Percentiles rank a stretch among this genome's conserved stretches.
These are phyloP conservation scores for Octonoba sinensis DNA, from an alignment of 2,888 invertebrate genomes.

Conservation along the genomic window DNA sequence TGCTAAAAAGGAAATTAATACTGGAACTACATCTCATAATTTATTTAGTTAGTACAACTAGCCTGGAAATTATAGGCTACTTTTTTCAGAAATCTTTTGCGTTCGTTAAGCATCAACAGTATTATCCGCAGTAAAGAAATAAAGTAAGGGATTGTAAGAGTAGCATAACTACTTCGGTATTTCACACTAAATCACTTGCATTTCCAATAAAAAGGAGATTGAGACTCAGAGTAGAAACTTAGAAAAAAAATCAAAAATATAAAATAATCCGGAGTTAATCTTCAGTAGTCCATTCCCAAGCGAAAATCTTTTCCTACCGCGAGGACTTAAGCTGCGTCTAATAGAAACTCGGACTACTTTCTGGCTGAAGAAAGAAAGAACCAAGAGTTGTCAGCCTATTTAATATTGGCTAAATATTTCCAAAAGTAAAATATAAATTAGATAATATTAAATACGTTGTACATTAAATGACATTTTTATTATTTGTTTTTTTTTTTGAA, in stretches of 20 bases:
- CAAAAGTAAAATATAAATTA: not conserved
- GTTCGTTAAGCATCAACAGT: too few species aligned
- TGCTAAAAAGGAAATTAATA: too few species aligned
- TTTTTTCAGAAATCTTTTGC: too few species aligned
- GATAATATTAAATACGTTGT: not conserved
- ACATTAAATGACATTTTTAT: not conserved
- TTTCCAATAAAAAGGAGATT: not conserved
- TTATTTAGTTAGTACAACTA: too few species aligned
- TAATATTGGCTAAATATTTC: not conserved
- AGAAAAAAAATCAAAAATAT: conserved; percentile 1
- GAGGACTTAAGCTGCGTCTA: conserved; percentile 22
- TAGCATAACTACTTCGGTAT: not conserved
- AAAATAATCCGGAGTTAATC: conserved; percentile 43
- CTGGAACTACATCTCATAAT: too few species aligned
- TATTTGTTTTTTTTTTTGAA: not conserved
- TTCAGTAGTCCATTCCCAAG: conserved; percentile 6
- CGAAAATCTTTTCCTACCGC: conserved; percentile 29
- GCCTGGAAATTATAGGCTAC: too few species aligned
- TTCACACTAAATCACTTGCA: not conserved
- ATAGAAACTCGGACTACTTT: not conserved
- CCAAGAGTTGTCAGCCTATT: not conserved
- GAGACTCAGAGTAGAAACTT: not conserved
- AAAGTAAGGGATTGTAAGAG: not conserved
- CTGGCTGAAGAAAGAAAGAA: not conserved
- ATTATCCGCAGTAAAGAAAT: too few species aligned